These are phyloP conservation scores for Epinephelus lanceolatus DNA, from an alignment of 2,113 vertebrate genomes.

Conservation along the genomic window DNA sequence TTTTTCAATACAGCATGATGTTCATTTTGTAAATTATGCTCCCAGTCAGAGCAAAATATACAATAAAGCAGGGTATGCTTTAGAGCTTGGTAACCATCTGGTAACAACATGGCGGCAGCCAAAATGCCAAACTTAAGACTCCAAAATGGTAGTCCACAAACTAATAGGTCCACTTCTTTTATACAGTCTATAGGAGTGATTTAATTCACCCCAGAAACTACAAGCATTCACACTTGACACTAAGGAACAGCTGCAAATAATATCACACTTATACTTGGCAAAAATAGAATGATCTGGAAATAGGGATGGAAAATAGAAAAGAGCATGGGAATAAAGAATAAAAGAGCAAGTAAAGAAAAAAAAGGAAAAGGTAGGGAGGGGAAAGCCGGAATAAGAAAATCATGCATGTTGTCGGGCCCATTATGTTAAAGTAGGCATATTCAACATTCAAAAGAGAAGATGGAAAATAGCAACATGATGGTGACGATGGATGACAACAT, in stretches of 20 bases:
- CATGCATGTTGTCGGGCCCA: not conserved
- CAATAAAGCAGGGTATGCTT: too few relatives aligned
- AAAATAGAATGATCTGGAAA: not conserved
- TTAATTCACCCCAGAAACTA: too few relatives aligned
- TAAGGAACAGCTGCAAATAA: not conserved
- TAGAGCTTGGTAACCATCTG: too few relatives aligned
- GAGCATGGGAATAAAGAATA: not conserved
- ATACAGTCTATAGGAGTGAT: too few relatives aligned
- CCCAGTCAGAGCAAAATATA: too few relatives aligned
- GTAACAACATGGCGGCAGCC: too few relatives aligned
- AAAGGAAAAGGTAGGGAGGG: not conserved
- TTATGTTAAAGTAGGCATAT: not conserved
- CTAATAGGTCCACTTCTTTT: too few relatives aligned
- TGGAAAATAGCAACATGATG: not conserved
- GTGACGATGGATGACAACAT: conserved; percentile 24
- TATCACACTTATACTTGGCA: not conserved
- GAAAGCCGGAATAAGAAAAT: not conserved
- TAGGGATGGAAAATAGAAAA: not conserved
- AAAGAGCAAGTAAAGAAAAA: not conserved
- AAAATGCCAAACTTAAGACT: too few relatives aligned
- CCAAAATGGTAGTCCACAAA: too few relatives aligned
- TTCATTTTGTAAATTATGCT: too few relatives aligned
- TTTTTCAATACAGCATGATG: too few relatives aligned
- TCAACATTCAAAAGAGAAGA: not conserved
- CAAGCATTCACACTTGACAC: not conserved